These are phyloP conservation scores for Stichopus chloronotus DNA, from an alignment of 35 echinoderm and acorn worm genomes.

Conservation along the genomic window DNA sequence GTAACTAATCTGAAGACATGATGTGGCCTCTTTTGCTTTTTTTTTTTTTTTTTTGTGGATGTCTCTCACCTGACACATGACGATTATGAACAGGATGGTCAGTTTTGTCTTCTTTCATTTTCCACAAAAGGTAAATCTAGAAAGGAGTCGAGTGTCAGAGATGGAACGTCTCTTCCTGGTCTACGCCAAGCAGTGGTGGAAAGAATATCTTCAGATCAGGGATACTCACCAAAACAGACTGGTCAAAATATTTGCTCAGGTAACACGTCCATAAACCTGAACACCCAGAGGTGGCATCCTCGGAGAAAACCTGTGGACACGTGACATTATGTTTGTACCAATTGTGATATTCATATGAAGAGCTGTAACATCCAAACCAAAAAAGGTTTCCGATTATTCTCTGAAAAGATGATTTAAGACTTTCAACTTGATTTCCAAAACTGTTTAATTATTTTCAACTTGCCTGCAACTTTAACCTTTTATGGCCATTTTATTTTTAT, in stretches of 20 bases:
- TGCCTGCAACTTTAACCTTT: too few relatives aligned
- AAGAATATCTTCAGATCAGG: conserved; percentile 96
- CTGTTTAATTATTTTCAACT: too few relatives aligned
- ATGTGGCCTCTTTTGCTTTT: too few relatives aligned
- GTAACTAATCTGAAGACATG: too few relatives aligned
- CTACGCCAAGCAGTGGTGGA: conserved; percentile 99
- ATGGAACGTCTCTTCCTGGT: conserved; percentile 93
- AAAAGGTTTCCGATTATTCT: neutral
- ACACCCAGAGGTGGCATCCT: neutral
- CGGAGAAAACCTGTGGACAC: neutral
- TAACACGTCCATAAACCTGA: neutral
- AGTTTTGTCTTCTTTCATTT: neutral
- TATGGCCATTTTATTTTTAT: too few relatives aligned
- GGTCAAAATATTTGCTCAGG: conserved; percentile 99
- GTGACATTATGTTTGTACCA: neutral
- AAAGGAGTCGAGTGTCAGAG: conserved; percentile 83
- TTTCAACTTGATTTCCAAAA: too few relatives aligned
- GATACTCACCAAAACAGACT: conserved; percentile 89
- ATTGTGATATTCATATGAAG: neutral
- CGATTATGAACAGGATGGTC: too few relatives aligned
- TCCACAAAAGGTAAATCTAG: conserved; percentile 71
- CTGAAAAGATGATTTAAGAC: too few relatives aligned
- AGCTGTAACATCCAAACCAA: neutral
- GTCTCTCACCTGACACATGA: too few relatives aligned
- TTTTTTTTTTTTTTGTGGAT: too few relatives aligned